phyloP scores from a whole-genome alignment of 2,113 vertebrate species.

The Apodemus sylvaticus region DNA sequence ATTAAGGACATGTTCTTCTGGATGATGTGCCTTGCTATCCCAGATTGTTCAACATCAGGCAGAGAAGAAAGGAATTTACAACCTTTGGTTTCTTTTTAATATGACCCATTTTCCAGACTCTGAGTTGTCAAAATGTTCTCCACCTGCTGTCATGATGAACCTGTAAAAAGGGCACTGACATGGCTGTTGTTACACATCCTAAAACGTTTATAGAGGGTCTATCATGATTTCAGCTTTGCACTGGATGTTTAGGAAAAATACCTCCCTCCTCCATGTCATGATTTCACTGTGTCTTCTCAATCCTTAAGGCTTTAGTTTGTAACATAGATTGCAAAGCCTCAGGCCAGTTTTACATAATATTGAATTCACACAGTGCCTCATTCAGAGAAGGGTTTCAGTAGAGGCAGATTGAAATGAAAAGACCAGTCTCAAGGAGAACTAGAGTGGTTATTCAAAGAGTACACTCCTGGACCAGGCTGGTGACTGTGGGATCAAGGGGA shows the following conservation, averaged over 20 bases:
- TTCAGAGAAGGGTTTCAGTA: neutral
- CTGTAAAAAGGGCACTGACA: neutral
- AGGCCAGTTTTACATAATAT: neutral
- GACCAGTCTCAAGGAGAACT: neutral
- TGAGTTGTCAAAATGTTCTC: neutral
- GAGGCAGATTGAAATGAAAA: neutral
- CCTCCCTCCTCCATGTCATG: neutral
- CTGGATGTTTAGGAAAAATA: neutral
- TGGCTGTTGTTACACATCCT: neutral
- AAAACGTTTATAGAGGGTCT: neutral
- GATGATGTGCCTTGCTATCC: neutral
- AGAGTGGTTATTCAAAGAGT: neutral
- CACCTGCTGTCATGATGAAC: no score
- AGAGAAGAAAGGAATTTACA: neutral
- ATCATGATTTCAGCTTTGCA: neutral
- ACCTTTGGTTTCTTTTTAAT: neutral
- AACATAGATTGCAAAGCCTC: neutral
- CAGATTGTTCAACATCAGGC: neutral
- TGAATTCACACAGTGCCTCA: neutral
- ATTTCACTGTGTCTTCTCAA: neutral
- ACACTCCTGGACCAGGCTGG: neutral
- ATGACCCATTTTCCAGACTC: neutral
- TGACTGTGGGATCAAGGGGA: accelerated
- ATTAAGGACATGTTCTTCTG: neutral
- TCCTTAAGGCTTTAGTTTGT: conserved; percentile 37